Evolutionary conservation across 2,888 invertebrate species (phyloP).

Genomic region (Cistogaster globosa): DNA sequence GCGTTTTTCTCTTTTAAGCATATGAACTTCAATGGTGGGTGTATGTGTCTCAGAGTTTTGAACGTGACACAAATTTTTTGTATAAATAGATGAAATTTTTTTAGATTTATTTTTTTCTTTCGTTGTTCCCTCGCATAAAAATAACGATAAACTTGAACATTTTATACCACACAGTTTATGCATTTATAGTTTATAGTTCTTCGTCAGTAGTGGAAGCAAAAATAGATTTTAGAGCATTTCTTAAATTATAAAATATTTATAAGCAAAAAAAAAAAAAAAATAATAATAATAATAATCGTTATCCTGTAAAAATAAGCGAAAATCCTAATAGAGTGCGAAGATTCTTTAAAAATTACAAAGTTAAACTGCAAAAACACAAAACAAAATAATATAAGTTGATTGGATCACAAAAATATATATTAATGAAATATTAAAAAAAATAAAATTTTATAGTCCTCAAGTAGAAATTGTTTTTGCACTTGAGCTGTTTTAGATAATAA

Average conservation of each 20-base stretch:
- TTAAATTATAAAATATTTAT: conserved; percentile 55
- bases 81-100: conserved; percentile 29
- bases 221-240: conserved; percentile 63
- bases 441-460: too few relatives aligned
- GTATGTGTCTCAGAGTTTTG: conserved; percentile 35
- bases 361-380: too few relatives aligned
- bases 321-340: not conserved
- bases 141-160: conserved; percentile 33
- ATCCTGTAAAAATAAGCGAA: not conserved
- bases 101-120: conserved; percentile 21
- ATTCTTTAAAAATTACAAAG: not conserved
- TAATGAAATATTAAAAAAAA: too few relatives aligned
- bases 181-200: conserved; percentile 61
- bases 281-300: conserved; percentile 1
- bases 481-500: too few relatives aligned
- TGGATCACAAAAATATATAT: not conserved
- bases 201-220: conserved; percentile 42
- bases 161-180: conserved; percentile 33
- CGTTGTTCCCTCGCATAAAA: conserved; percentile 4
- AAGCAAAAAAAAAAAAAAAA: conserved; percentile 16
- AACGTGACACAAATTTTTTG: conserved; percentile 68
- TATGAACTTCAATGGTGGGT: conserved; percentile 40
- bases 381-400: not conserved
- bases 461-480: too few relatives aligned
- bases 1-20: conserved; percentile 3